Evolutionary conservation across 2,888 invertebrate genomes (phyloP).

Genomic region (Machimus rusticus): DNA sequence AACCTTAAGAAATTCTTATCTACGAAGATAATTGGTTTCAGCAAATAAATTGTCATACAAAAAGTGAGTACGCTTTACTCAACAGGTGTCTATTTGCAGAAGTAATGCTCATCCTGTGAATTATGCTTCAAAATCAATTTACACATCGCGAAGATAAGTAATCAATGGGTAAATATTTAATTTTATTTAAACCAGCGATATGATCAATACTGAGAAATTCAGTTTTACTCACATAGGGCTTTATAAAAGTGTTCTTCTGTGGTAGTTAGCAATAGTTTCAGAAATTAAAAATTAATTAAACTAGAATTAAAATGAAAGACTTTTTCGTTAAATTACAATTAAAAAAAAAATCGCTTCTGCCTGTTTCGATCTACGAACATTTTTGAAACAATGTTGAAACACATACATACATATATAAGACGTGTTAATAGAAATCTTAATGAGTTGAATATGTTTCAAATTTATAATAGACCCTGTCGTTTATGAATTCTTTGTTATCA

Average conservation of each 20-base stretch:
- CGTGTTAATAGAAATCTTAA: no score
- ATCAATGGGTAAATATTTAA: background rate
- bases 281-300: background rate
- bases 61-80: background rate
- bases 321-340: background rate
- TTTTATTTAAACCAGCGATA: background rate
- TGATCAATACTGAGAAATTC: background rate
- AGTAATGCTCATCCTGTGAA: background rate
- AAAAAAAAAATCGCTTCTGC: no score
- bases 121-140: background rate
- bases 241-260: background rate
- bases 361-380: no score
- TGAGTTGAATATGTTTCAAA: no score
- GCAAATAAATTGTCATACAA: background rate
- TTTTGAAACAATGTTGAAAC: no score
- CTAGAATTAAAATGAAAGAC: no score
- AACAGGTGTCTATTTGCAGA: background rate
- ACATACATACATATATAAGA: no score
- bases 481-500: background rate
- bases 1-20: background rate
- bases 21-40: background rate
- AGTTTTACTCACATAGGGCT: background rate
- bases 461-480: background rate
- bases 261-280: background rate
- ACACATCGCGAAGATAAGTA: background rate